phyloP scores from a whole-genome alignment of 2,113 vertebrate genomes.

The Asarcornis scutulata region DNA sequence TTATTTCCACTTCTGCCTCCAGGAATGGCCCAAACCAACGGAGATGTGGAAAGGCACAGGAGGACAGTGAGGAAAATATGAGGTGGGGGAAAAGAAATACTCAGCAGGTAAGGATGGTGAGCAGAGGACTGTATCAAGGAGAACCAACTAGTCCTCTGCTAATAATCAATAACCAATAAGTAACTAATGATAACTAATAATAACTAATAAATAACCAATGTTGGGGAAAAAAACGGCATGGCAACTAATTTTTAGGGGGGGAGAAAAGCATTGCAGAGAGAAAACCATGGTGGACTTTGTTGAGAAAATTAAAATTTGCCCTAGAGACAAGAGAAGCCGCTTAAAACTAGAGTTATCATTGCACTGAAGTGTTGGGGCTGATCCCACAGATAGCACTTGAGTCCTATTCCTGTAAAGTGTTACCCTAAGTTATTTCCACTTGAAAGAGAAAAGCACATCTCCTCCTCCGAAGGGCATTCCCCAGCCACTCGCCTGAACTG shows the following conservation, averaged over 20 bases:
- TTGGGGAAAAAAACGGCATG: neutral
- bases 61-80: neutral
- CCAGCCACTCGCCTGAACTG: neutral
- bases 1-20: neutral
- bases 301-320: neutral
- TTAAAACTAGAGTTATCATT: neutral
- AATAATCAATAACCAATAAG: neutral
- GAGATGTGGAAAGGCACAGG: neutral
- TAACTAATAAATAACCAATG: neutral
- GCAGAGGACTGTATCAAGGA: neutral
- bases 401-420: neutral
- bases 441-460: neutral
- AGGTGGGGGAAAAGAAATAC: neutral
- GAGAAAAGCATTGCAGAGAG: neutral
- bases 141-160: neutral
- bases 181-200: too few species aligned
- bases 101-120: neutral
- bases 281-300: neutral
- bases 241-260: neutral
- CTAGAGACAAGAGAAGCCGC: neutral
- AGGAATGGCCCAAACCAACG: neutral
- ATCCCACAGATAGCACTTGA: neutral
- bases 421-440: neutral
- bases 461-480: neutral
- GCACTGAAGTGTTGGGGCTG: neutral